phyloP scores from a whole-genome alignment of 1,140 invertebrate genomes.

The Oscheius sp. region DNA sequence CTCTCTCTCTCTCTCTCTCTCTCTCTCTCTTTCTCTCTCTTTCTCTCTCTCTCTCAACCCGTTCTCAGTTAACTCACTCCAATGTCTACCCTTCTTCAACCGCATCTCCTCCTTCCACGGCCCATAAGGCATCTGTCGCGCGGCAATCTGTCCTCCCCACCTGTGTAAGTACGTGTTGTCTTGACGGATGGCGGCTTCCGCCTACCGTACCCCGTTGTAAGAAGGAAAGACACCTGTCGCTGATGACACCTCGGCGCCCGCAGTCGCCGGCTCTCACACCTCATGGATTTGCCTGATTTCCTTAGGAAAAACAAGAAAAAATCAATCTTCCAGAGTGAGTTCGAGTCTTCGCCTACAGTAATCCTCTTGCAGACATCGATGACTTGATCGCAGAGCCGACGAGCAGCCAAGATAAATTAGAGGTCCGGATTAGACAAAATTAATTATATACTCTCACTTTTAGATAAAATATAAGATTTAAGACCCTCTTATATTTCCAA shows the following conservation, averaged over 20 bases:
- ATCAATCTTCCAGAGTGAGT: background rate
- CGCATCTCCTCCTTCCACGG: too few species aligned
- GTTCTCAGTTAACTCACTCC: too few species aligned
- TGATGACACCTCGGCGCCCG: background rate
- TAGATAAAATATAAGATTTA: background rate
- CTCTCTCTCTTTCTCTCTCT: background rate
- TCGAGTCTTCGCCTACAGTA: background rate
- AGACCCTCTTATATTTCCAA: background rate
- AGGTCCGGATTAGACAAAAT: background rate
- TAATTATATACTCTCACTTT: background rate
- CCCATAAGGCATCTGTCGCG: background rate
- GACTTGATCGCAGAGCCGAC: conserved; percentile 5
- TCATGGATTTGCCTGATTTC: background rate
- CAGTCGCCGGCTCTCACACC: background rate
- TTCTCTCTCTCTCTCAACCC: background rate
- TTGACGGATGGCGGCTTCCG: conserved; percentile 4
- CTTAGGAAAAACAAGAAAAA: background rate
- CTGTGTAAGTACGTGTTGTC: background rate
- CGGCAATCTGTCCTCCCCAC: background rate
- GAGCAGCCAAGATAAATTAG: background rate
- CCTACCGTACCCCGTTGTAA: background rate
- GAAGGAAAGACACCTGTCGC: conserved; percentile 1
- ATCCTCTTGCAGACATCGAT: background rate
- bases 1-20: too few species aligned
- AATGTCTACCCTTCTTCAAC: background rate